These are phyloP conservation scores for Dicyrtomina minuta DNA, from an alignment of 2,888 invertebrate genomes.

Conservation along the genomic window DNA sequence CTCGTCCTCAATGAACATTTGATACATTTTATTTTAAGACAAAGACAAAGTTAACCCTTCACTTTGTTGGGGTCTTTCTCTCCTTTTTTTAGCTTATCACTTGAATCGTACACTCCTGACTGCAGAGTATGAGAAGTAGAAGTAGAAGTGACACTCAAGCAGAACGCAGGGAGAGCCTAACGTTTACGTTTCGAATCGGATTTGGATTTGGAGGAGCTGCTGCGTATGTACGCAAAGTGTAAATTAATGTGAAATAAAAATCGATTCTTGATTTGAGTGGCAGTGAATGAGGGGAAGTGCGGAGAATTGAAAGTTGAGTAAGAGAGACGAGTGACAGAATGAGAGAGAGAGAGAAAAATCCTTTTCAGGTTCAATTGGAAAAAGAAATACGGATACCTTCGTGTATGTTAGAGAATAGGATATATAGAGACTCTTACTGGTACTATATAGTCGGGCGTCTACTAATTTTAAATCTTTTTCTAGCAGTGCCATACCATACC, in stretches of 20 bases:
- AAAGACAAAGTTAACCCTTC: too few relatives aligned
- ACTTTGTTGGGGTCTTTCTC: too few relatives aligned
- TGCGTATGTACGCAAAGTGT: not conserved
- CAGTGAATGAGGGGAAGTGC: not conserved
- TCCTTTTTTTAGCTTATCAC: too few relatives aligned
- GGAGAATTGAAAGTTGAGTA: not conserved
- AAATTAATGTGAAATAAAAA: not conserved
- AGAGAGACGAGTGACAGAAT: not conserved
- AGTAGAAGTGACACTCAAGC: not conserved
- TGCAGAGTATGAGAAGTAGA: too few relatives aligned
- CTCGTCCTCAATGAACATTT: too few relatives aligned
- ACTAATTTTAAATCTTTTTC: slow-evolving; percentile 2
- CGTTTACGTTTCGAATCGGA: not conserved
- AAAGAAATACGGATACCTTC: not conserved
- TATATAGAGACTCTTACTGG: not conserved
- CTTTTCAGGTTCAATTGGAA: slow-evolving; percentile 16
- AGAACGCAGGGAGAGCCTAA: not conserved
- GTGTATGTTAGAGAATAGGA: not conserved
- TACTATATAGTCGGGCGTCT: not conserved
- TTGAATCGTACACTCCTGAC: too few relatives aligned
- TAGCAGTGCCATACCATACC: too few relatives aligned
- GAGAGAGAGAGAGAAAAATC: not conserved
- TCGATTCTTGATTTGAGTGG: not conserved
- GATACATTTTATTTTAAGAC: too few relatives aligned
- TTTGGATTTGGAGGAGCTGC: not conserved